These are phyloP conservation scores for Larimichthys crocea DNA, from an alignment of 2,113 vertebrate species.

Conservation along the genomic window DNA sequence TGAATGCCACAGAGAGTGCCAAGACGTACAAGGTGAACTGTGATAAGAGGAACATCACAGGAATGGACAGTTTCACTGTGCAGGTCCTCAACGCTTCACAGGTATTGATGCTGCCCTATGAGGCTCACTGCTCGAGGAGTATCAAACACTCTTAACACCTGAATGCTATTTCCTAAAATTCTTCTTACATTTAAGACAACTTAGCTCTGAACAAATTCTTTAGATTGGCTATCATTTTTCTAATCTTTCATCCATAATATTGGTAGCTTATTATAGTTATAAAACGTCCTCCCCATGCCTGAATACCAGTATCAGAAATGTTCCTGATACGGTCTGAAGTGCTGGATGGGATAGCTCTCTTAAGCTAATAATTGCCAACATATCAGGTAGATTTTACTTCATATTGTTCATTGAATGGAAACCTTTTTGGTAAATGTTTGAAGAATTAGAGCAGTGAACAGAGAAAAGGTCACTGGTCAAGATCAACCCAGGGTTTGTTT, in stretches of 20 bases:
- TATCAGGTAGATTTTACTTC: too few species aligned
- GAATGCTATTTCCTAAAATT: background rate
- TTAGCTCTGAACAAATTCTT: background rate
- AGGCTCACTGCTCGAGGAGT: background rate
- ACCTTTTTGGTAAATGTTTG: too few species aligned
- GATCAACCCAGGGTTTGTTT: background rate
- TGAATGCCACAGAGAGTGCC: constrained; percentile 87
- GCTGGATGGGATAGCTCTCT: too few species aligned
- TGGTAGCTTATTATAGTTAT: background rate
- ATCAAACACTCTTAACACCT: background rate
- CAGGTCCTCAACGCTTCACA: constrained; percentile 93
- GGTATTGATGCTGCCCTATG: constrained; percentile 70
- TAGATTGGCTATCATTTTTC: too few species aligned
- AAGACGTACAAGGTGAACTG: constrained; percentile 93
- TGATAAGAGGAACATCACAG: constrained; percentile 89
- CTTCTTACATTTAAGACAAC: background rate
- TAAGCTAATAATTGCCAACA: too few species aligned
- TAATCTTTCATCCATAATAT: too few species aligned
- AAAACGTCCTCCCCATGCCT: too few species aligned
- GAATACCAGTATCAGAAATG: too few species aligned
- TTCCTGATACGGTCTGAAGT: too few species aligned
- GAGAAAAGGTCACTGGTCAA: background rate
- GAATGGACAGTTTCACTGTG: constrained; percentile 81
- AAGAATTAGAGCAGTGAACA: background rate
- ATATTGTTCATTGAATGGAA: too few species aligned